Percentiles rank a stretch among this genome's conserved stretches.
Evolutionary conservation across 2,797 vertebrate species (phyloP).

Genomic region (Tamandua tetradactyla): DNA sequence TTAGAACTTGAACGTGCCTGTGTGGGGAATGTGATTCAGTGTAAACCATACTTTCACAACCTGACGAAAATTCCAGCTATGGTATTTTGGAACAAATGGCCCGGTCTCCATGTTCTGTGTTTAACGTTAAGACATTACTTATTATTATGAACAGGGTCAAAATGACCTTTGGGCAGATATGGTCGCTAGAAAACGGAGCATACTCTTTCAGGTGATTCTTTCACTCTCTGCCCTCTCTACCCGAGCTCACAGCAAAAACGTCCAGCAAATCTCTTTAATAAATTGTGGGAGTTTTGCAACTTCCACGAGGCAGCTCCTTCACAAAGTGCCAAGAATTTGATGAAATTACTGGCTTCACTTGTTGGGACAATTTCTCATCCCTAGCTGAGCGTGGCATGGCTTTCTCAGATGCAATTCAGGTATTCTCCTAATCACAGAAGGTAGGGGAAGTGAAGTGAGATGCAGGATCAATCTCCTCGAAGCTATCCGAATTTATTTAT

Average conservation of each 20-base stretch:
- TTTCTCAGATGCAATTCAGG: neutral
- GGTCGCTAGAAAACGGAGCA: constrained; percentile 20
- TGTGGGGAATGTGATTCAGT: too few species aligned
- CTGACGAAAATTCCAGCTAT: neutral
- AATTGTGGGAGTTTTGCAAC: neutral
- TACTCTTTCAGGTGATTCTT: constrained; percentile 1
- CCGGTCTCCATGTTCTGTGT: neutral
- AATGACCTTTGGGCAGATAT: neutral
- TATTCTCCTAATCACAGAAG: neutral
- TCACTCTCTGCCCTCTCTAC: neutral
- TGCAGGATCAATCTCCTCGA: neutral
- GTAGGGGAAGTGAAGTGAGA: neutral
- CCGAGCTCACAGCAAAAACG: neutral
- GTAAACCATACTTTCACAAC: neutral
- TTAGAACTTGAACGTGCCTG: too few species aligned
- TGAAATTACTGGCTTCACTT: constrained; percentile 21
- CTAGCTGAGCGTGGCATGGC: neutral
- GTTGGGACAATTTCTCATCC: neutral
- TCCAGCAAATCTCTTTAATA: neutral
- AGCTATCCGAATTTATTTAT: constrained; percentile 16
- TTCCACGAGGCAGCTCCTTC: neutral
- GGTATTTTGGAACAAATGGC: neutral
- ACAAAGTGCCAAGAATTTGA: neutral
- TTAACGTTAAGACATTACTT: constrained; percentile 7
- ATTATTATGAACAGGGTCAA: constrained; percentile 12